Conservation (phyloP, 2,888 invertebrate genomes). For the Chymomyza caudatula region DNA sequence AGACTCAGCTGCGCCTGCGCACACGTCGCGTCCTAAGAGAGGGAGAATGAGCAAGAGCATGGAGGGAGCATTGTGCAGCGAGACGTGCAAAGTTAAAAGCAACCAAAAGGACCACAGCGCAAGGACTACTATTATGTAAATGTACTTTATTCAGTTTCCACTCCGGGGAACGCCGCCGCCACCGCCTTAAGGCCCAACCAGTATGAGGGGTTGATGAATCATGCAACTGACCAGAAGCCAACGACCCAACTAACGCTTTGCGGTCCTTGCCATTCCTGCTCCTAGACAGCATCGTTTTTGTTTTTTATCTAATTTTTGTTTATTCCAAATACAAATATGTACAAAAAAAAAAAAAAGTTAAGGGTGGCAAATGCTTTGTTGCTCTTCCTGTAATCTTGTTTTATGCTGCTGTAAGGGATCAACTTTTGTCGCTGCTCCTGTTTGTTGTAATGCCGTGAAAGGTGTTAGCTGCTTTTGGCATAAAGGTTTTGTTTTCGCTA, state of each 20-base stretch:
- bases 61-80: slow-evolving; percentile 44
- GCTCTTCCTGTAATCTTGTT: slow-evolving; percentile 48
- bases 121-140: slow-evolving; percentile 27
- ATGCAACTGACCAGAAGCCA: slow-evolving; percentile 6
- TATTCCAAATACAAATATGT: not conserved
- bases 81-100: slow-evolving; percentile 66
- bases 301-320: not conserved
- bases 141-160: not conserved
- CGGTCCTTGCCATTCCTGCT: not conserved
- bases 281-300: not conserved
- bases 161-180: not conserved
- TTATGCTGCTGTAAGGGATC: slow-evolving; percentile 13
- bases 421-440: slow-evolving; percentile 44
- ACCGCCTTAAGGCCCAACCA: not conserved
- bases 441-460: slow-evolving; percentile 49
- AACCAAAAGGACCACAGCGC: slow-evolving; percentile 33
- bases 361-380: slow-evolving; percentile 3
- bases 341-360: not conserved
- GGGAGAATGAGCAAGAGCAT: not conserved
- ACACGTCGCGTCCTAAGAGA: not conserved
- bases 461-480: slow-evolving; percentile 22
- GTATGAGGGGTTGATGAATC: slow-evolving; percentile 35
- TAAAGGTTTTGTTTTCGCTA: not conserved
- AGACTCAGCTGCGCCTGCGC: slow-evolving; percentile 5
- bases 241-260: not conserved